Conservation (phyloP, 2,888 invertebrate species). For the Zeuzera pyrina region DNA sequence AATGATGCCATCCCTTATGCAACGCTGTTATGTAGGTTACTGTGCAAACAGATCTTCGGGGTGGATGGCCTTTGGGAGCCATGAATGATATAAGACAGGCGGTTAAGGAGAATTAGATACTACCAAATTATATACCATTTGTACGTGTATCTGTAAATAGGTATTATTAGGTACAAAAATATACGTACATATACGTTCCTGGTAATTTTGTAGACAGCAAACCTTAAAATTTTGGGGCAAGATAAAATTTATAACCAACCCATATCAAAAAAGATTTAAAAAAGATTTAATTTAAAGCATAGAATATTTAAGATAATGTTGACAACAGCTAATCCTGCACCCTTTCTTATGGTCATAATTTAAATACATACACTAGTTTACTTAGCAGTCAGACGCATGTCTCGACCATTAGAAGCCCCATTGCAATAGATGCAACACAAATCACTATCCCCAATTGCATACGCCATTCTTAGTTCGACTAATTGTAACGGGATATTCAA, state of each 20-base stretch:
- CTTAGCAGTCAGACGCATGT: constrained; percentile 46
- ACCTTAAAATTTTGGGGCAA: no score
- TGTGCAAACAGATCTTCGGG: constrained; percentile 62
- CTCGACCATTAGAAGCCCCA: constrained; percentile 53
- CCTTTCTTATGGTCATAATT: constrained; percentile 60
- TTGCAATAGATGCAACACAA: constrained; percentile 51
- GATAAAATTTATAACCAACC: constrained; percentile 42
- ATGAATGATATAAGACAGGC: constrained; percentile 3
- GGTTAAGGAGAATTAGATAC: background rate
- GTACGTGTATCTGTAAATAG: no score
- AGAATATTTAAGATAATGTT: constrained; percentile 64
- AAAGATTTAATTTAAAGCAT: no score
- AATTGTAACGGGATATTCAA: constrained; percentile 5
- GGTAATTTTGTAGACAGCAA: background rate
- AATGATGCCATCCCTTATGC: constrained; percentile 66
- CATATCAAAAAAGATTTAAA: constrained; percentile 46
- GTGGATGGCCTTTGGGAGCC: constrained; percentile 46
- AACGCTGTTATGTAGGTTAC: constrained; percentile 65
- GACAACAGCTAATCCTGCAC: constrained; percentile 55
- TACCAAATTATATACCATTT: no score
- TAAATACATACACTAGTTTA: constrained; percentile 49
- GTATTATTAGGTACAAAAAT: background rate
- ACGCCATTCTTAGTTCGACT: constrained; percentile 19
- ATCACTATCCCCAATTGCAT: constrained; percentile 32
- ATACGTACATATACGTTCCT: background rate